These are phyloP conservation scores for Taeniopygia guttata DNA, from an alignment of 2,797 vertebrate species.

Conservation along the genomic window DNA sequence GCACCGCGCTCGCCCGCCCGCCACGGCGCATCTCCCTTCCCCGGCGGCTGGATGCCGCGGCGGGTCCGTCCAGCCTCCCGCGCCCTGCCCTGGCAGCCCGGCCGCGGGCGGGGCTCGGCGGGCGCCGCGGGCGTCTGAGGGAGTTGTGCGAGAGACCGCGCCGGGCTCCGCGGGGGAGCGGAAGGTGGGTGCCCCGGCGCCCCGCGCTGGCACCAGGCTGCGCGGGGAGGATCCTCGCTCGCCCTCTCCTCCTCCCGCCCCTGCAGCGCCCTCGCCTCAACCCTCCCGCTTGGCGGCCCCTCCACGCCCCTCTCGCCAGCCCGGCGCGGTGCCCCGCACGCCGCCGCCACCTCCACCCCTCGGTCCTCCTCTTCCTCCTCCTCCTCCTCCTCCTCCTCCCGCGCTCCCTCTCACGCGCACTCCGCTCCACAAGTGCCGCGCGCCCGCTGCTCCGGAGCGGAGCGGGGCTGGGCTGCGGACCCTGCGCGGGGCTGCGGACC, in stretches of 20 bases:
- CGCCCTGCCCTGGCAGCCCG: background rate
- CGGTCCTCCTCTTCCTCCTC: background rate
- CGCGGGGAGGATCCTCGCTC: background rate
- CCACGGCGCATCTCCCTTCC: constrained; percentile 9
- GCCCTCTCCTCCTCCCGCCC: background rate
- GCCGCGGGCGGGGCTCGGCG: constrained; percentile 25
- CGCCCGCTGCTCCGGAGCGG: constrained; percentile 27
- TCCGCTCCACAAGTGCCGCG: constrained; percentile 74
- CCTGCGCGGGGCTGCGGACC: background rate
- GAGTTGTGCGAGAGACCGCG: constrained; percentile 16
- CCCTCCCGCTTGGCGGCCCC: constrained; percentile 11
- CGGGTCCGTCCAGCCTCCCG: background rate
- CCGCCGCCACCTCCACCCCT: constrained; percentile 27
- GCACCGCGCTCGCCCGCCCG: background rate
- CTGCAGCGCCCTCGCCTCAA: background rate
- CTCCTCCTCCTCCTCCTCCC: constrained; percentile 12
- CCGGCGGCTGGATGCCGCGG: constrained; percentile 69
- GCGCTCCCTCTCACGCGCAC: constrained; percentile 25
- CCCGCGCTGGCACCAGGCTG: background rate
- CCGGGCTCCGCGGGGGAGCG: background rate
- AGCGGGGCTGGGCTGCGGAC: background rate
- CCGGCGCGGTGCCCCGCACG: constrained; percentile 13
- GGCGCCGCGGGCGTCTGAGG: background rate
- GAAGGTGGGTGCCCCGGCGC: background rate
- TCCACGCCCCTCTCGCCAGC: constrained; percentile 14